Base-by-base conservation (phyloP, 1,140 invertebrate species). In the Musca domestica region DNA sequence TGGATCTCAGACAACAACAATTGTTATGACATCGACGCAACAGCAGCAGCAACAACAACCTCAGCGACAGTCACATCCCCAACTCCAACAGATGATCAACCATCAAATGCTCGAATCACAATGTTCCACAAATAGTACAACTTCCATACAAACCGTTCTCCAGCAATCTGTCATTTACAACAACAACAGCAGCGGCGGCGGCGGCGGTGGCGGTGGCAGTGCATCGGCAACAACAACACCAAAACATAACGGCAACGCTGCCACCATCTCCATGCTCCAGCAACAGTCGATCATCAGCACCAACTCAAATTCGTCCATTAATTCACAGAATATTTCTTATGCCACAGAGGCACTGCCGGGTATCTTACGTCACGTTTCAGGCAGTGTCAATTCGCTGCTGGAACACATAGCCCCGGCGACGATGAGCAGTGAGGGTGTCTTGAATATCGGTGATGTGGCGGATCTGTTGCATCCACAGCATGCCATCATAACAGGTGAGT, bases 401-500 rank as follows among this genome's bases (percentile, higher is more conserved):
- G 73, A 78, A 23, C 74, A 76, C 20, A 76, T 75, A 15, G 74
- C 69, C 71, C 76, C 71, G n/a, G 70, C 70, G 1, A 71, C 68
- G 20, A 78, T 77, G 74, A 76, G 71, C 52, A 73, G 72, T 51
- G 78, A 80, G 27, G 84, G 85, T 69, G 82, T 81, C 12, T 71
- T 93, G 64, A 89, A 88, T 72, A 89, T 94, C 64, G 85, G 86
- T 69, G 91, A 94, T 81, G 93, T 96, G 72, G 90, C 91, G 15
- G 91, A 95, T 77, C 84, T 96, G 71, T 83, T 96, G 52, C 90
- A 94, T 73, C 89, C 91, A 52, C 91, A 94, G 82, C 95, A 92
- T 83, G 92, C 92, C 56, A 90, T 96, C 75, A 90, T 96, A 70
- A 93, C 94, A 69, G 95, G 91, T 90, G 47, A 20, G 63, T 66